phyloP scores from a whole-genome alignment of 2,888 invertebrate genomes.

The Adelphocoris suturalis region DNA sequence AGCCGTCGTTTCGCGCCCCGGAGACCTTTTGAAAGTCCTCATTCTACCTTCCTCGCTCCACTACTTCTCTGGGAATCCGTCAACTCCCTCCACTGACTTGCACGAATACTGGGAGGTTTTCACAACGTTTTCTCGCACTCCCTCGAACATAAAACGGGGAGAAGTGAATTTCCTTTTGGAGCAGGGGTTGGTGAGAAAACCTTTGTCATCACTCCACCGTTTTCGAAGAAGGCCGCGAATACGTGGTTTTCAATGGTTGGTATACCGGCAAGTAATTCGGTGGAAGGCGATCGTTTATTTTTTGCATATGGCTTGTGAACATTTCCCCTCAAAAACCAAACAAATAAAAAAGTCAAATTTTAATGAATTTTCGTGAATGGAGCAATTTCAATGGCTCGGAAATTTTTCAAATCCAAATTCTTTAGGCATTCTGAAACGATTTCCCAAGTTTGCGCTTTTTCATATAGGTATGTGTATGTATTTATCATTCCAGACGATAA shows the following conservation, averaged over 20 bases:
- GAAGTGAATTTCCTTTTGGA: slow-evolving; percentile 16
- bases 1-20: slow-evolving; percentile 29
- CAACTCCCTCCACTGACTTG: neutral
- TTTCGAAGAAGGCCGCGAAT: neutral
- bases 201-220: slow-evolving; percentile 20
- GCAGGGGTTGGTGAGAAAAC: neutral
- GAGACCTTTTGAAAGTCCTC: slow-evolving; percentile 54
- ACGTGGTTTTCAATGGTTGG: slow-evolving; percentile 8
- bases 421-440: too few relatives aligned
- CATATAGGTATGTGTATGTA: too few relatives aligned
- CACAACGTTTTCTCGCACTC: slow-evolving; percentile 10
- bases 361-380: too few relatives aligned
- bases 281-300: neutral
- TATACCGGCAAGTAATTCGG: neutral
- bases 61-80: neutral
- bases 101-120: neutral
- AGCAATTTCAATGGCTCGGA: too few relatives aligned
- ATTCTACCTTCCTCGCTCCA: slow-evolving; percentile 26
- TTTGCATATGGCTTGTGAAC: neutral
- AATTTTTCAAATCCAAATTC: too few relatives aligned
- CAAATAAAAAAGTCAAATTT: too few relatives aligned
- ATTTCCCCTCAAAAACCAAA: too few relatives aligned
- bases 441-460: too few relatives aligned
- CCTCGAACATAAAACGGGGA: neutral
- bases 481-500: too few relatives aligned